Percentiles rank a stretch among this genome's conserved stretches.
phyloP scores from a whole-genome alignment of 2,888 invertebrate genomes.

The Drosophila siamana region DNA sequence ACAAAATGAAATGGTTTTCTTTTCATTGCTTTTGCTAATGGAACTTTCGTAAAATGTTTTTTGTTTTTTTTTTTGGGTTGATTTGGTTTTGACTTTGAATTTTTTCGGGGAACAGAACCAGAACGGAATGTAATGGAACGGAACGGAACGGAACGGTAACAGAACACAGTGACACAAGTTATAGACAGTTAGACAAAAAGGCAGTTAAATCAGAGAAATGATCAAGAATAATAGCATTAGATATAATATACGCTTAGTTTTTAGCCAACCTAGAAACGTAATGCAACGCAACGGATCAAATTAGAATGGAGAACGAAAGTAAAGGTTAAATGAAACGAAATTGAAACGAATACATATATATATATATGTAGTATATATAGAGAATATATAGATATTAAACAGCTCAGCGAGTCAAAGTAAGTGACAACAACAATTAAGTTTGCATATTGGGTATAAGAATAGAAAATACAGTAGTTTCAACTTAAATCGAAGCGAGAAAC shows the following conservation, averaged over 20 bases:
- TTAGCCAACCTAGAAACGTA: conserved; percentile 36
- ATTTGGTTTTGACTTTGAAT: not conserved
- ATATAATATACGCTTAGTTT: conserved; percentile 13
- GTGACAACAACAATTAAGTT: conserved; percentile 49
- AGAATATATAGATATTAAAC: conserved; percentile 21
- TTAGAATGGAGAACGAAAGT: conserved; percentile 25
- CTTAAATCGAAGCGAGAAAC: conserved; percentile 24
- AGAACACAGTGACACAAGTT: conserved; percentile 44
- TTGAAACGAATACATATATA: conserved; percentile 19
- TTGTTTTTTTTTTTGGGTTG: not conserved
- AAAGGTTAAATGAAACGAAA: conserved; percentile 20
- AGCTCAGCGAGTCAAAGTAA: conserved; percentile 62
- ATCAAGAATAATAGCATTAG: conserved; percentile 3
- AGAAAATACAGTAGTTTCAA: conserved; percentile 13
- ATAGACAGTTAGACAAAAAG: conserved; percentile 49
- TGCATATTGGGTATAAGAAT: conserved; percentile 16
- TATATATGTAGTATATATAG: too few species aligned
- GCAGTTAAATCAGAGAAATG: conserved; percentile 30
- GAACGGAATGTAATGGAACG: conserved; percentile 34
- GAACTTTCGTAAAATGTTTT: not conserved
- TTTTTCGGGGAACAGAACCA: conserved; percentile 22
- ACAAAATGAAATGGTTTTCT: conserved; percentile 8
- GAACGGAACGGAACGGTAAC: conserved; percentile 35
- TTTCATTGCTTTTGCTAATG: conserved; percentile 34
- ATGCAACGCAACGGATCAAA: conserved; percentile 34